These are phyloP conservation scores for Cossypha niveicapilla DNA, from an alignment of 2,797 vertebrate species.

Conservation along the genomic window DNA sequence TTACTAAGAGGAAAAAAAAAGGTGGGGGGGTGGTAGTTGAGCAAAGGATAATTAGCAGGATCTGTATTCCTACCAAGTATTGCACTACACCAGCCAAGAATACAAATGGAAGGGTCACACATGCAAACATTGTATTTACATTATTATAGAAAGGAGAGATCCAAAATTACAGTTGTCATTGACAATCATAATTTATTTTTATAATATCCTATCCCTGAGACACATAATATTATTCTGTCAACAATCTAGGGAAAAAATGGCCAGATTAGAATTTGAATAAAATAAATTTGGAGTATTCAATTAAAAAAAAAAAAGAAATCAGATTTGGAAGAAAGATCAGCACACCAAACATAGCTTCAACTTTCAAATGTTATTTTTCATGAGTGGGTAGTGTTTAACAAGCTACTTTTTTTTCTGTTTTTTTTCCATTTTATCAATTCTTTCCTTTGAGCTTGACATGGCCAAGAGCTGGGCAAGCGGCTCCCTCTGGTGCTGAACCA, in stretches of 20 bases:
- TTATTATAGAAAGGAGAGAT: not conserved
- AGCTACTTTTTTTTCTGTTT: not conserved
- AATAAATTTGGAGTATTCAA: not conserved
- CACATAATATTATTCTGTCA: not conserved
- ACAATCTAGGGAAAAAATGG: not conserved
- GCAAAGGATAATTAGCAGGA: not conserved
- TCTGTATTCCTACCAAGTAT: not conserved
- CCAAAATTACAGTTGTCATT: not conserved
- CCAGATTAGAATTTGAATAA: not conserved
- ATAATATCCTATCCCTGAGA: not conserved
- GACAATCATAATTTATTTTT: not conserved
- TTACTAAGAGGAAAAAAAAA: not conserved
- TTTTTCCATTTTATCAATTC: not conserved
- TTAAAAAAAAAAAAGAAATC: not conserved
- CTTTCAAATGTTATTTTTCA: slow-evolving; percentile 3
- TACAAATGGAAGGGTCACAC: not conserved
- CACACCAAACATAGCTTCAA: not conserved
- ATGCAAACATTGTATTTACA: not conserved
- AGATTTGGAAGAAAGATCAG: not conserved
- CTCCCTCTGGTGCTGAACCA: slow-evolving; percentile 76
- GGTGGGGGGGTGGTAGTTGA: rapidly evolving
- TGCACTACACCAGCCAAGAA: not conserved
- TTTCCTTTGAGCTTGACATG: not conserved
- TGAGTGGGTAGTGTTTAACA: not conserved
- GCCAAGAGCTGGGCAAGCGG: slow-evolving; percentile 63